Evolutionary conservation across 2,888 invertebrate genomes (phyloP).

Genomic region (Tetropium fuscum): DNA sequence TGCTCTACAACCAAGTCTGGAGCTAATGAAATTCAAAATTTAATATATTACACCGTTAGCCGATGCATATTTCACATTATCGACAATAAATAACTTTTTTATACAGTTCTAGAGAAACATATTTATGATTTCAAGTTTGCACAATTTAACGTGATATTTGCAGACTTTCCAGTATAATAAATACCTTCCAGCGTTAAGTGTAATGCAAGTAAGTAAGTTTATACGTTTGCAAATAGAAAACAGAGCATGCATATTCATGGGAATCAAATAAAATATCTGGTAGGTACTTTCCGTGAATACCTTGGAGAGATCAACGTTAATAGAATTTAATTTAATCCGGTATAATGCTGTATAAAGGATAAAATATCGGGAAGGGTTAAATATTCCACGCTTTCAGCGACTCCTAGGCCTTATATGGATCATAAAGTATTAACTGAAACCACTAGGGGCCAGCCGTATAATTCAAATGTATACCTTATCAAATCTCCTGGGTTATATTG

Average conservation of each 20-base stretch:
- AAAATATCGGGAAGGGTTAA: conserved; percentile 26
- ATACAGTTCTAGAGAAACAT: too few relatives aligned
- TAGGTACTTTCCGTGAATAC: background rate
- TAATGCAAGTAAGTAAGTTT: too few relatives aligned
- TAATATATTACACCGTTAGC: too few relatives aligned
- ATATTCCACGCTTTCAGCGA: conserved; percentile 26
- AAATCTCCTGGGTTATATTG: conserved; percentile 7
- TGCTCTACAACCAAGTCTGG: too few relatives aligned
- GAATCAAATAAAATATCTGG: background rate
- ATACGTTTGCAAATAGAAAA: too few relatives aligned
- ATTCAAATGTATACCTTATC: conserved; percentile 29
- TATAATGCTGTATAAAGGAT: conserved; percentile 9
- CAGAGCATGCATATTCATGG: background rate
- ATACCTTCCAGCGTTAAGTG: too few relatives aligned
- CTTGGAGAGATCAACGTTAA: conserved; percentile 6
- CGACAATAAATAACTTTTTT: too few relatives aligned
- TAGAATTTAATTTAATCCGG: conserved; percentile 21
- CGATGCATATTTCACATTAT: too few relatives aligned
- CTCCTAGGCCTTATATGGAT: conserved; percentile 24
- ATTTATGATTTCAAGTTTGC: too few relatives aligned
- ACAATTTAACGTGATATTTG: too few relatives aligned
- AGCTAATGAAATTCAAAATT: too few relatives aligned
- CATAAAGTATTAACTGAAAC: conserved; percentile 30
- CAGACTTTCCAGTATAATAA: too few relatives aligned
- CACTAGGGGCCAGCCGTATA: conserved; percentile 28